Percentiles rank a stretch among this genome's conserved stretches.
These are phyloP conservation scores for Oasisia sp. DNA, from an alignment of 2,888 invertebrate genomes.

Conservation along the genomic window DNA sequence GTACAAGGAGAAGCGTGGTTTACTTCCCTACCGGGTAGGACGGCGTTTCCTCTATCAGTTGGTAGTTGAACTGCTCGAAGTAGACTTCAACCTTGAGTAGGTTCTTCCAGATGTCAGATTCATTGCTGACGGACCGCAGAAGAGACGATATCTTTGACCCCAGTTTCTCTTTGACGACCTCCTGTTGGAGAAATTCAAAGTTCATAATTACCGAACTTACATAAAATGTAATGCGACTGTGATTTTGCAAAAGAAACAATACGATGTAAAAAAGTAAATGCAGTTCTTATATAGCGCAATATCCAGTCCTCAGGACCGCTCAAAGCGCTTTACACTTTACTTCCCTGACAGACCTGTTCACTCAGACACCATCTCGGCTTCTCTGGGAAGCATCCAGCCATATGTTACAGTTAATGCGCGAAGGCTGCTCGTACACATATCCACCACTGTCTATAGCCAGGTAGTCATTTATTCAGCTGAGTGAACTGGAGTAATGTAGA, in stretches of 20 bases:
- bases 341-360: no score
- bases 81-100: slow-evolving; percentile 24
- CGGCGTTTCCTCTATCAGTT: slow-evolving; percentile 22
- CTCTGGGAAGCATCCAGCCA: no score
- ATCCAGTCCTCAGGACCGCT: no score
- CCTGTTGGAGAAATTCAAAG: neutral
- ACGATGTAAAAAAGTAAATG: neutral
- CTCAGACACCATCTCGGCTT: no score
- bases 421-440: no score
- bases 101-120: slow-evolving; percentile 20
- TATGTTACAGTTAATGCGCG: no score
- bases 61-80: slow-evolving; percentile 30
- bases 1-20: neutral
- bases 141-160: neutral
- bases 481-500: no score
- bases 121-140: neutral
- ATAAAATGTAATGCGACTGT: neutral
- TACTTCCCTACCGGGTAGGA: slow-evolving; percentile 22
- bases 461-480: no score
- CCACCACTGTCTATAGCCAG: no score
- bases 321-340: no score
- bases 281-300: no score
- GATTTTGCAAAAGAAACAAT: neutral
- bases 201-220: neutral
- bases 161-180: neutral